These are phyloP conservation scores for Hypsibius dujardini DNA, from an alignment of 1,140 invertebrate species.

Conservation along the genomic window DNA sequence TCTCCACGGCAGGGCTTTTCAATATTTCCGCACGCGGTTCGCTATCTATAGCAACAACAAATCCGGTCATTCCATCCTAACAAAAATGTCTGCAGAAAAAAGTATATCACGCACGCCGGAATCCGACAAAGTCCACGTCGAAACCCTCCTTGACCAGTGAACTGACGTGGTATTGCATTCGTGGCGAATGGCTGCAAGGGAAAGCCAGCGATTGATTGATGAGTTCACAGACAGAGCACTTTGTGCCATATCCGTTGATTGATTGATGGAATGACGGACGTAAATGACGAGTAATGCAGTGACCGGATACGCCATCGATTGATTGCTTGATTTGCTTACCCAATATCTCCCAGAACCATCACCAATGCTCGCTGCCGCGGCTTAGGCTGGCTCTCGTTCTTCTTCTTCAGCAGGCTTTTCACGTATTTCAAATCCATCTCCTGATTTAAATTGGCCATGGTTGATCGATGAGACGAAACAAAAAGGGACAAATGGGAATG, in stretches of 20 bases:
- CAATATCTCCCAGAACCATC: slow-evolving; percentile 81
- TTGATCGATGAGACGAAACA: neutral
- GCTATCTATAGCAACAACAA: neutral
- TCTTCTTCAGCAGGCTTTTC: slow-evolving; percentile 1
- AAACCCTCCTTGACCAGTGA: slow-evolving; percentile 64
- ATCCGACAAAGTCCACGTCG: slow-evolving; percentile 73
- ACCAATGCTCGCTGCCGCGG: slow-evolving; percentile 38
- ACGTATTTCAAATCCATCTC: neutral
- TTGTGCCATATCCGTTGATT: too few relatives aligned
- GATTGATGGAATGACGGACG: too few relatives aligned
- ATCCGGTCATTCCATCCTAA: neutral
- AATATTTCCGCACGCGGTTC: slow-evolving; percentile 8
- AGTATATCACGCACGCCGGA: slow-evolving; percentile 41
- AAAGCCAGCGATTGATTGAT: too few relatives aligned
- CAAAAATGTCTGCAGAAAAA: neutral
- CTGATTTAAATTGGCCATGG: neutral
- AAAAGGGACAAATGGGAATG: too few relatives aligned
- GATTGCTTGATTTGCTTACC: slow-evolving; percentile 28
- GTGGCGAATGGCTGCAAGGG: slow-evolving; percentile 50
- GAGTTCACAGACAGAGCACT: too few relatives aligned
- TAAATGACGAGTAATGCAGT: too few relatives aligned
- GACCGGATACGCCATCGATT: too few relatives aligned
- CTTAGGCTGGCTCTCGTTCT: neutral
- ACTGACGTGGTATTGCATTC: slow-evolving; percentile 87
- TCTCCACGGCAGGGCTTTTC: neutral